Base-by-base conservation (phyloP, 1,140 invertebrate species). In the Cyphomyrmex costatus region DNA sequence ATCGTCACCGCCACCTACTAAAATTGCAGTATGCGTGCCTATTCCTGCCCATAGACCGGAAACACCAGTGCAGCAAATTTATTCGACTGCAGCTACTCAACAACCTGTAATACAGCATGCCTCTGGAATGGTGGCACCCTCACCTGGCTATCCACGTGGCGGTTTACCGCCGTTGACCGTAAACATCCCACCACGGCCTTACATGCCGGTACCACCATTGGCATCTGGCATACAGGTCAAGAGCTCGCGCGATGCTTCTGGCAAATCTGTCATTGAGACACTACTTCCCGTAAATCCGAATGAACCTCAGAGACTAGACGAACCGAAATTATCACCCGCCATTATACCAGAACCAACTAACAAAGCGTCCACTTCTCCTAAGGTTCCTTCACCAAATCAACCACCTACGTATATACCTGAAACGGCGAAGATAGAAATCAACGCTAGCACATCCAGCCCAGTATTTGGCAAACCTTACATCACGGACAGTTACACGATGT, bases 51-150 rank as follows among this genome's bases (percentile, higher is more conserved):
- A 95, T 14, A 89, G 93, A 63, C 91, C 93, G 0, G 94, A 94
- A 2, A 61, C 89, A 4, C 83, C 93, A 0, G 58, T 84, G 0
- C 93, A 94, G 51, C 93, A 95, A 21, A 94, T 95, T 10, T 95
- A 95, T 49, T 95, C 94, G 0, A 95, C 94, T 0, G 93, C 94
- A 0, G 92, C 92, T 0, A 94, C 91, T 65, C 95, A 94, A 63
- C 95, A 95, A 21, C 95, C 94, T 1, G 94, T 95, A 0, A 95
- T 95, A 16, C 95, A 95, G 63, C 95, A 95, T 21, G 94, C 94
- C 14, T 93, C 94, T 0, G 94, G 95, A 3, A 95, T 95, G 94
- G 87, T 94, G 30, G 94, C 95, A 0, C 66, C 94, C 0, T 92
- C 89, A 0, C 93, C 95, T 0, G 94, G 93, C 42, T 95, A 95